Evolutionary conservation across 1,140 invertebrate species (phyloP).

Genomic region (Drosophila elegans): DNA sequence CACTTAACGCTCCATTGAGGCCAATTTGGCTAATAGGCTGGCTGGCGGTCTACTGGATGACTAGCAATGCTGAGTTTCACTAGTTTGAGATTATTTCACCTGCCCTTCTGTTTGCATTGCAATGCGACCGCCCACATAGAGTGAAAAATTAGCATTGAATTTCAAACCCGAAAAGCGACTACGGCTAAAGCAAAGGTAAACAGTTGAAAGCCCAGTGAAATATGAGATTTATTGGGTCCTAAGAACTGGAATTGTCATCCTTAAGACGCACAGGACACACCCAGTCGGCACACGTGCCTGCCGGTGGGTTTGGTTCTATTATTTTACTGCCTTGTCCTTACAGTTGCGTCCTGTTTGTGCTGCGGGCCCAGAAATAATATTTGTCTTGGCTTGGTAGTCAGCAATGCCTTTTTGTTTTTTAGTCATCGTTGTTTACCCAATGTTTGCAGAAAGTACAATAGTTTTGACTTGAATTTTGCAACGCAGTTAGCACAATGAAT

Average conservation of each 20-base stretch:
- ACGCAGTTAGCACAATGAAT: constrained; percentile 1
- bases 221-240: constrained; percentile 66
- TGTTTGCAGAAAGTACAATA: background rate
- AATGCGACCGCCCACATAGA: constrained; percentile 31
- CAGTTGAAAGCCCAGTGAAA: constrained; percentile 53
- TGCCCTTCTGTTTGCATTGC: constrained; percentile 62
- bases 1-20: constrained; percentile 63
- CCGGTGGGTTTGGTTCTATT: background rate
- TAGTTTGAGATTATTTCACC: constrained; percentile 1
- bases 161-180: constrained; percentile 36
- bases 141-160: constrained; percentile 70
- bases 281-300: constrained; percentile 21
- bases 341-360: constrained; percentile 10
- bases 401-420: constrained; percentile 12
- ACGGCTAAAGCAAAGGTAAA: constrained; percentile 1
- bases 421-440: constrained; percentile 6
- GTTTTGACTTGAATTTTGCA: constrained; percentile 3
- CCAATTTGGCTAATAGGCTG: constrained; percentile 73
- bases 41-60: background rate
- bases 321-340: constrained; percentile 1
- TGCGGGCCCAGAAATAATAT: constrained; percentile 48
- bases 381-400: constrained; percentile 31
- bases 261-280: constrained; percentile 43
- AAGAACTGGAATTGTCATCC: constrained; percentile 27
- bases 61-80: background rate